phyloP scores from a whole-genome alignment of 2,797 vertebrate genomes.

The Rhinatrema bivittatum region DNA sequence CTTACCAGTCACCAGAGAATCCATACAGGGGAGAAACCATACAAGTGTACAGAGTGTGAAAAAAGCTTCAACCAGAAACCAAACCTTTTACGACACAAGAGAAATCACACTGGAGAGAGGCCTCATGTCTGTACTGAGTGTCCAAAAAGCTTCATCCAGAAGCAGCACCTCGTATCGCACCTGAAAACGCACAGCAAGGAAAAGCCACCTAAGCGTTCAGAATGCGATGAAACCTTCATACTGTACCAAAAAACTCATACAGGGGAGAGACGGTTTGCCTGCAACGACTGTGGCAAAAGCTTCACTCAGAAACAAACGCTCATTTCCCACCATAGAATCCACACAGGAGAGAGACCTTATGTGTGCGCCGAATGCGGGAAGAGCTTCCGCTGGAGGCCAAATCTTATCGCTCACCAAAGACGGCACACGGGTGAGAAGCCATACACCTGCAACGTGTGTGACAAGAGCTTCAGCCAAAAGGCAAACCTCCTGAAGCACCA shows the following conservation, averaged over 20 bases:
- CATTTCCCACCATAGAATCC: not conserved
- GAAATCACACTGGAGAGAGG: not conserved
- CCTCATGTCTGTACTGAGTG: not conserved
- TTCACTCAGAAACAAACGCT: slow-evolving; percentile 10
- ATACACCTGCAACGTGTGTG: slow-evolving; percentile 1
- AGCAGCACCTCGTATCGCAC: not conserved
- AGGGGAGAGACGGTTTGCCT: slow-evolving; percentile 1
- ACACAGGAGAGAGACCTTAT: slow-evolving; percentile 2
- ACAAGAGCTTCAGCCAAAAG: not conserved
- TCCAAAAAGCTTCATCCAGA: slow-evolving; percentile 1
- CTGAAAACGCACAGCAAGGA: not conserved
- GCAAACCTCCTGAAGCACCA: not conserved
- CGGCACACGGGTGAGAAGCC: not conserved
- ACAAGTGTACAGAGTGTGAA: slow-evolving; percentile 24
- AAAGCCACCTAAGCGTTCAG: not conserved
- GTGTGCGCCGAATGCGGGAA: slow-evolving; percentile 2
- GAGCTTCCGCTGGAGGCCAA: not conserved
- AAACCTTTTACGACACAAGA: slow-evolving; percentile 1
- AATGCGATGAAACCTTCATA: slow-evolving; percentile 23
- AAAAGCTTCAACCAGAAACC: slow-evolving; percentile 23
- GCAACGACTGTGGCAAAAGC: slow-evolving; percentile 7
- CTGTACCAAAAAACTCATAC: slow-evolving; percentile 2
- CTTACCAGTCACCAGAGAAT: not conserved
- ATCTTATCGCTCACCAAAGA: slow-evolving; percentile 1
- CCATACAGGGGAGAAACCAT: not conserved